Evolutionary conservation across 2,113 vertebrate genomes (phyloP), one percentile per base, ranked within the genome.

Genomic region (Melierax canorus): DNA sequence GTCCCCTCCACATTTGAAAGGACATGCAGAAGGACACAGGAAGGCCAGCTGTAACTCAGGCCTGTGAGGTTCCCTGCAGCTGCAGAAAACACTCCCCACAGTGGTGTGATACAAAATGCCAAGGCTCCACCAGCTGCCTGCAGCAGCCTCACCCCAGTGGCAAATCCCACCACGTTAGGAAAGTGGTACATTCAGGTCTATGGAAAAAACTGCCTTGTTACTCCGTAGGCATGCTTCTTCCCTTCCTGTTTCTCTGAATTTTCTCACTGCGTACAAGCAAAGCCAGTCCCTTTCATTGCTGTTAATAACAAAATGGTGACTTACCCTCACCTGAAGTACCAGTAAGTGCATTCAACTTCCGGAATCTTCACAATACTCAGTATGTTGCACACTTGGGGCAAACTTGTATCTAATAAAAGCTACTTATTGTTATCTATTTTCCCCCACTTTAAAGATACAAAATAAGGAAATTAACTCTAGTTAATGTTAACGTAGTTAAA

Each of bases 121-220:
- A 29, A 8, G 23, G 68, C 82, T 41, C 30, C 24, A 19, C 11
- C 0, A 0, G 36, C 36, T 41, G 58, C 63, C 27, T 17, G 51
- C 50, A 45, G 27, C 62, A 50, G 53, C 75, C 24, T 67, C 2
- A 5, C 24, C 32, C 17, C 34, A 7, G 18, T 3, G 18, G 55
- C n/a, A 50, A 30, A 55, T 55, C 12, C 45, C 29, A 50, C 30
- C 46, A 7, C 0, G 0, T 20, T 22, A 9, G 15, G 30, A 27
- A 68, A 32, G 13, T 2, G 38, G 38, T 36, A 43, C 2, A 0
- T 2, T 50, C 36, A 2, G 32, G 39, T 22, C 27, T 43, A 5
- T 24, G 45, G 62, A 38, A 27, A 63, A 53, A 90, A 45, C 10
- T 71, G 39, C 69, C 9, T 50, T 27, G 5, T 22, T 32, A 21